Evolutionary conservation across 2,888 invertebrate genomes (phyloP), one percentile per base, ranked within the genome.

Genomic region (Cepaea hortensis): DNA sequence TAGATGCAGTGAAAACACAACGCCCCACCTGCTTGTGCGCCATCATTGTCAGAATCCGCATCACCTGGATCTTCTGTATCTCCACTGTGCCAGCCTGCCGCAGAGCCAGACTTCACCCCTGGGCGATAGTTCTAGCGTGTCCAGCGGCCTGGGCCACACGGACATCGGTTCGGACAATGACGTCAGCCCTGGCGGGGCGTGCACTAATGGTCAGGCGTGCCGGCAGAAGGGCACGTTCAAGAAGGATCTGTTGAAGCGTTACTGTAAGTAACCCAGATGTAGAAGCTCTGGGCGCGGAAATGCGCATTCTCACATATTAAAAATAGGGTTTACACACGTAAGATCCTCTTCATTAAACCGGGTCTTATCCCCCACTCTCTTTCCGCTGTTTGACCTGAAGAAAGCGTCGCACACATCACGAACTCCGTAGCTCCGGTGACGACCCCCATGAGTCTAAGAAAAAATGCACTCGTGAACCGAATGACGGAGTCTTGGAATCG

Each of bases 171-270:
- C 55, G 65, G 62, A 15, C 61, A 20, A 20, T 65, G 82, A 82
- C 35, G 3, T 35, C 9, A 82, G 23, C 70, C 15, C n/a, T 13
- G 75, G 48, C 6, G 7, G 61, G 5, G 73, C 6, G 5, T 73
- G 73, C 18, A 23, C 61, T 15, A 46, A 13, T 13, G 65, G 77
- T 48, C 84, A 84, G 15, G 87, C 35, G 1, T 23, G 11, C 61
- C 76, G n/a, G 15, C 84, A 77, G 77, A 89, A 89, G 23, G 89
- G 89, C 23, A 91, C 90, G 11, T 91, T 90, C 88, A 91, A 91
- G 88, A 91, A 91, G 86, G 89, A 90, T 82, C 89, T 91, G n/a
- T 87, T 90, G 76, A 90, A 90, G 82, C 89, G 91, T 84, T 91
- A 91, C 83, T 89, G 91, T 91, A 90, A 91, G 91, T 91, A 85